Percentiles rank a stretch among this genome's conserved stretches.
These are phyloP conservation scores for Protonibea diacanthus DNA, from an alignment of 2,797 vertebrate species.

Conservation along the genomic window DNA sequence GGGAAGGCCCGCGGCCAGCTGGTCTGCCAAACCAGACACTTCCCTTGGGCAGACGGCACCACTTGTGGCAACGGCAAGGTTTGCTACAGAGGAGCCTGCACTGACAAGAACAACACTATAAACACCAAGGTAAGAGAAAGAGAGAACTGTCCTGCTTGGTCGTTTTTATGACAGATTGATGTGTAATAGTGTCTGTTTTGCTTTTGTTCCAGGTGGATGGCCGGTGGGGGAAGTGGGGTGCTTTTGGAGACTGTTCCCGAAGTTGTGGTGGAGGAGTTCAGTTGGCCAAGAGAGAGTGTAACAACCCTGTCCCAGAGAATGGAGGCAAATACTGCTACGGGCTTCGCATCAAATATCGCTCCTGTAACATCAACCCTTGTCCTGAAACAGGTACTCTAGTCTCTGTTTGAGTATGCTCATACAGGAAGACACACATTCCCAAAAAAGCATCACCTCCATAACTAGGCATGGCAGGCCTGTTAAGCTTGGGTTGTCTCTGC, in stretches of 20 bases:
- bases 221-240: conserved; percentile 93
- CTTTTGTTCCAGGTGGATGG: conserved; percentile 90
- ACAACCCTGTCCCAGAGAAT: conserved; percentile 89
- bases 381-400: conserved; percentile 85
- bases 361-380: conserved; percentile 92
- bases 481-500: neutral
- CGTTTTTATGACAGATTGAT: neutral
- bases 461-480: neutral
- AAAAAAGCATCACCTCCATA: neutral
- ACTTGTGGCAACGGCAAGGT: conserved; percentile 88
- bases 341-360: conserved; percentile 93
- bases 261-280: conserved; percentile 94
- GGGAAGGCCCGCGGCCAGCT: conserved; percentile 94
- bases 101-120: conserved; percentile 87
- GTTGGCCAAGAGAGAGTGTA: conserved; percentile 91
- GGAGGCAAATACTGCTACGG: conserved; percentile 96
- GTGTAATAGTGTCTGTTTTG: neutral
- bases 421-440: neutral
- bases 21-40: conserved; percentile 97
- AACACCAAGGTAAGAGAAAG: conserved; percentile 87
- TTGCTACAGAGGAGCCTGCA: conserved; percentile 90
- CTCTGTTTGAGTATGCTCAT: neutral
- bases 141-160: too few relatives aligned
- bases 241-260: conserved; percentile 91
- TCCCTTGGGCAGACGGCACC: conserved; percentile 98